Conservation (phyloP, 2,888 invertebrate species). For the Drosophila neutralis region DNA sequence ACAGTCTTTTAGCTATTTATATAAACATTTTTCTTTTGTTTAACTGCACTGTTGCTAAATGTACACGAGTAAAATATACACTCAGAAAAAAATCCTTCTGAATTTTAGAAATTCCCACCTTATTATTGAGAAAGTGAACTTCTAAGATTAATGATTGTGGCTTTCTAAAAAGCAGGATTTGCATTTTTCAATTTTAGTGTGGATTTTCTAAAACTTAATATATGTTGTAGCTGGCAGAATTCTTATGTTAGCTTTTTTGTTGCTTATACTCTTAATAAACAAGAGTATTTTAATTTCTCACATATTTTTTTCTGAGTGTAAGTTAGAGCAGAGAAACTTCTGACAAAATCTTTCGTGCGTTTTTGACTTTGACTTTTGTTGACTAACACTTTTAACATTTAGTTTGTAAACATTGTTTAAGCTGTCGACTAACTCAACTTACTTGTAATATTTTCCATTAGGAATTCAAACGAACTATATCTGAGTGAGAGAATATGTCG, state of each 20-base stretch:
- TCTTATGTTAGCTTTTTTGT: not conserved
- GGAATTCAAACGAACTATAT: constrained; percentile 25
- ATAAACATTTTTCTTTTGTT: not conserved
- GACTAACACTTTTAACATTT: not conserved
- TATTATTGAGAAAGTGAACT: not conserved
- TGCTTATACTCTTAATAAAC: accelerated
- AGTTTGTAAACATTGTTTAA: not conserved
- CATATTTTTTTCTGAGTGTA: not conserved
- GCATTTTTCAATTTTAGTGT: not conserved
- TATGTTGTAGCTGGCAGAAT: not conserved
- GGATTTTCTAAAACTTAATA: not conserved
- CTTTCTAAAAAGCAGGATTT: not conserved
- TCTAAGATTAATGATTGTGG: not conserved
- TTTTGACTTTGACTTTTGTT: not conserved
- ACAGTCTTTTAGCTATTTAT: constrained; percentile 6
- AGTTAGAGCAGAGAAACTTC: not conserved
- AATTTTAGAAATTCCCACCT: not conserved
- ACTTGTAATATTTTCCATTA: constrained; percentile 9
- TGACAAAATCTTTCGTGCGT: not conserved
- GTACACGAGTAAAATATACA: not conserved
- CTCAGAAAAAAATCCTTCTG: not conserved
- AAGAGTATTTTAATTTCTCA: not conserved
- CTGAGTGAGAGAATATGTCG: constrained; percentile 41
- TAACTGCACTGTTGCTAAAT: not conserved
- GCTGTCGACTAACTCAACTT: constrained; percentile 16